These are phyloP conservation scores for Siniperca obscura DNA, from an alignment of 2,797 vertebrate genomes.

Conservation along the genomic window DNA sequence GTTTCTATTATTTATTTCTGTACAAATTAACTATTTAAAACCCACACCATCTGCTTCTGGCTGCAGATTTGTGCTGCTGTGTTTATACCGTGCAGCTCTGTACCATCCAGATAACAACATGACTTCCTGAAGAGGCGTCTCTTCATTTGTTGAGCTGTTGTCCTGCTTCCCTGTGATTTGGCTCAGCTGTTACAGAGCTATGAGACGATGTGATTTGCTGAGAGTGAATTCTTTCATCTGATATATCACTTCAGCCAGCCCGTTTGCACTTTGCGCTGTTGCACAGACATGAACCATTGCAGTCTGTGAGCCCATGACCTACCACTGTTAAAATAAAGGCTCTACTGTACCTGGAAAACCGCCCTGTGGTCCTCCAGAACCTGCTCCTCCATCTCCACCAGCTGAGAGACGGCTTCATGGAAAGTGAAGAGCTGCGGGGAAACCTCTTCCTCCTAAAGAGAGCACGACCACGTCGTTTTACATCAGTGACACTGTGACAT, in stretches of 20 bases:
- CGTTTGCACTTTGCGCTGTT: neutral
- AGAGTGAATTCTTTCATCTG: neutral
- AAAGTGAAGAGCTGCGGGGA: conserved; percentile 97
- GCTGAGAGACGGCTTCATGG: conserved; percentile 96
- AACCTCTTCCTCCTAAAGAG: conserved; percentile 94
- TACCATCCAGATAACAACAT: too few species aligned
- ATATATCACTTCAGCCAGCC: neutral
- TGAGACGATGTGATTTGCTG: neutral
- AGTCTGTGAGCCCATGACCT: too few species aligned
- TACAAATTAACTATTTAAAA: too few species aligned
- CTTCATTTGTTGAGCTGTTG: too few species aligned
- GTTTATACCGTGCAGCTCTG: too few species aligned
- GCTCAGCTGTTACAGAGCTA: neutral
- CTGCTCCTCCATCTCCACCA: conserved; percentile 99
- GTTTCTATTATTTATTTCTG: too few species aligned
- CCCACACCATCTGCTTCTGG: too few species aligned
- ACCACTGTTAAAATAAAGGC: neutral
- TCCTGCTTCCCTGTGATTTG: neutral
- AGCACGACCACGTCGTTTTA: neutral
- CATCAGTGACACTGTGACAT: neutral
- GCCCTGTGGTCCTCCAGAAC: conserved; percentile 96
- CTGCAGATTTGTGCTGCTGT: too few species aligned
- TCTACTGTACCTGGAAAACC: conserved; percentile 91
- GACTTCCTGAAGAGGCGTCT: too few species aligned
- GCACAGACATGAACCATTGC: too few species aligned